A percentile compares a stretch with the other conserved stretches of the same genome.
phyloP scores from a whole-genome alignment of 2,113 vertebrate genomes.

The Oryzias curvinotus region DNA sequence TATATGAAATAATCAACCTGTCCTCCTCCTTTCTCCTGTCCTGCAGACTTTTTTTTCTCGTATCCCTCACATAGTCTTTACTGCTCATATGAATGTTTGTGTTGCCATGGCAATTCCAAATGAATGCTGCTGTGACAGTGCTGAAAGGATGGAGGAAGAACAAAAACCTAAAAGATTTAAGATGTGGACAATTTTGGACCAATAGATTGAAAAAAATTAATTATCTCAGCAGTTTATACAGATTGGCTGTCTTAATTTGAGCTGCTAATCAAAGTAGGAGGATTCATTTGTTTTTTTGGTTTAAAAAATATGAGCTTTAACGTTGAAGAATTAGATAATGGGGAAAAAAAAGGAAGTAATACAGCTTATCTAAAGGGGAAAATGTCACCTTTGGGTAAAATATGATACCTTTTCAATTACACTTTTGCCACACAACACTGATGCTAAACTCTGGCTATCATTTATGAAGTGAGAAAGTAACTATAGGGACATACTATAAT shows the following conservation, averaged over 20 bases:
- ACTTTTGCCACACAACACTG: no score
- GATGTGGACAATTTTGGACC: not conserved
- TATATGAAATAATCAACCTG: conserved; percentile 43
- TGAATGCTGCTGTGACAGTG: conserved; percentile 32
- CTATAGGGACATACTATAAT: no score
- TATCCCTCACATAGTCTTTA: conserved; percentile 14
- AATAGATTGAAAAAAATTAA: not conserved
- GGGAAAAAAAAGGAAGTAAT: no score
- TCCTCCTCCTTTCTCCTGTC: conserved; percentile 15
- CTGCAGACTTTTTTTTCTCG: conserved; percentile 4
- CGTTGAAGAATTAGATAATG: no score
- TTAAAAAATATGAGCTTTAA: no score
- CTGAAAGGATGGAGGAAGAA: conserved; percentile 8
- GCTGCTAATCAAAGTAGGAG: not conserved
- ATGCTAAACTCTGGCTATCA: no score
- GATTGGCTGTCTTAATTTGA: not conserved
- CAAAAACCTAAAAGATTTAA: conserved; percentile 12
- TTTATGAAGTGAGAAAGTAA: no score
- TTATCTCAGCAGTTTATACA: not conserved
- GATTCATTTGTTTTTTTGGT: no score
- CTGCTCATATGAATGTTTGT: conserved; percentile 30
- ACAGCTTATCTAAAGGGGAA: no score
- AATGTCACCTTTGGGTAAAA: no score
- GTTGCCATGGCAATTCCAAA: conserved; percentile 67
- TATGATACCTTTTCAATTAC: no score